Base-by-base conservation (phyloP, 2,888 invertebrate species). In the Rapana venosa region DNA sequence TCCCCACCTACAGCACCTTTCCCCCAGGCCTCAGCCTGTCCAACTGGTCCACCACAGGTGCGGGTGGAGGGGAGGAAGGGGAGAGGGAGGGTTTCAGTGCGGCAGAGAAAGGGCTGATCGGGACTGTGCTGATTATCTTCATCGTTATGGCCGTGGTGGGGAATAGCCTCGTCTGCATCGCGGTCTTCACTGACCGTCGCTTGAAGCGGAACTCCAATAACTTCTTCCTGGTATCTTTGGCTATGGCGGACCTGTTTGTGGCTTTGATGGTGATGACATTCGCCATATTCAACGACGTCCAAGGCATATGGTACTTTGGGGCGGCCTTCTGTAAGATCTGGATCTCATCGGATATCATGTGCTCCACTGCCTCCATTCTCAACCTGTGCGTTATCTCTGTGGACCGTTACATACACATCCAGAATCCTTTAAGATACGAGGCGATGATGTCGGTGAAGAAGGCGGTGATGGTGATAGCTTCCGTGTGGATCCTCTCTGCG, bases 301-400 rank as follows among this genome's bases (percentile, higher is more conserved):
- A 98, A 93, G 99, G 99, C 96, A 98, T 98, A 96, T 99, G 99
- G 99, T 97, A 98, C 94, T 99, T 99, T 96, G 99, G 99, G 58
- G 97, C 98, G 92, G 97, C 98, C 96, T 98, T 99, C 97, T 99
- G 99, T 97, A 98, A 99, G 97, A 98, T 99, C 89, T 99, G 99
- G 99, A 98, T 99, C 94, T 99, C 99, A 88, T 99, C 99, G 96
- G 99, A 99, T 97, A 99, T 99, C 95, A 99, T 99, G 98, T 99
- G 99, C 96, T 99, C 99, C 94, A 99, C 99, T 90, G 99, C 99
- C 89, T 99, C 99, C 95, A 99, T 99, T 96, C 97, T 99, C 94
- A 99, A 99, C 97, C 97, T 99, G 92, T 99, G 99, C 96, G 99
- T 99, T 94, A 99, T 99, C 96, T 99, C 99, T 83, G 97, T 99